A percentile compares a stretch with the other conserved stretches of the same genome.
Evolutionary conservation across 2,797 vertebrate species (phyloP).

Genomic region (Sylvilagus floridanus): DNA sequence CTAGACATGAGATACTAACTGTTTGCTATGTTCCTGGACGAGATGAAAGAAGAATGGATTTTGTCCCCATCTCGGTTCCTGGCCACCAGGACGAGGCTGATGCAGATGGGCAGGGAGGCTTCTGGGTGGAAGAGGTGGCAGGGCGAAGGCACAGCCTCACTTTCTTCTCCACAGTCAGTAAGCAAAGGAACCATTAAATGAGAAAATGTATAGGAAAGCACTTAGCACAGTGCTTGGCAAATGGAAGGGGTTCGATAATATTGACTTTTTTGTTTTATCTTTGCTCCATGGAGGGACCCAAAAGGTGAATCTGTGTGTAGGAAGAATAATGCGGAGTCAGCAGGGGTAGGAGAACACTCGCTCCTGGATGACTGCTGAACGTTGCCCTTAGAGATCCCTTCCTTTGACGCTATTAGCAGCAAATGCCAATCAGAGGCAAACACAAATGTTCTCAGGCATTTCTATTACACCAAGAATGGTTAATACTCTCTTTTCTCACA

Average conservation of each 20-base stretch:
- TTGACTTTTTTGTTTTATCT: slow-evolving; percentile 66
- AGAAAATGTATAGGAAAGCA: slow-evolving; percentile 70
- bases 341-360: not conserved
- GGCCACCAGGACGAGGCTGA: not conserved
- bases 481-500: not conserved
- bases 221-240: slow-evolving; percentile 70
- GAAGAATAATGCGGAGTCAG: not conserved
- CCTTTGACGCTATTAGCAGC: slow-evolving; percentile 51
- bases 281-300: slow-evolving; percentile 7
- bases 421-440: slow-evolving; percentile 44
- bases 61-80: slow-evolving; percentile 19
- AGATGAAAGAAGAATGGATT: slow-evolving; percentile 45
- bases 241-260: slow-evolving; percentile 70
- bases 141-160: not conserved
- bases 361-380: slow-evolving; percentile 20
- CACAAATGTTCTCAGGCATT: not conserved
- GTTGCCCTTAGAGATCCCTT: slow-evolving; percentile 56
- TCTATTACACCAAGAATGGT: slow-evolving; percentile 35
- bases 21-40: not conserved
- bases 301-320: slow-evolving; percentile 26
- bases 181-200: slow-evolving; percentile 68
- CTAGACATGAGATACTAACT: slow-evolving; percentile 50
- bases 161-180: slow-evolving; percentile 35
- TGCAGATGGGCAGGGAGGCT: not conserved
- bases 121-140: not conserved